Percentiles rank a stretch among this genome's conserved stretches.
phyloP scores from a whole-genome alignment of 2,113 vertebrate species.

The Rutilus rutilus region DNA sequence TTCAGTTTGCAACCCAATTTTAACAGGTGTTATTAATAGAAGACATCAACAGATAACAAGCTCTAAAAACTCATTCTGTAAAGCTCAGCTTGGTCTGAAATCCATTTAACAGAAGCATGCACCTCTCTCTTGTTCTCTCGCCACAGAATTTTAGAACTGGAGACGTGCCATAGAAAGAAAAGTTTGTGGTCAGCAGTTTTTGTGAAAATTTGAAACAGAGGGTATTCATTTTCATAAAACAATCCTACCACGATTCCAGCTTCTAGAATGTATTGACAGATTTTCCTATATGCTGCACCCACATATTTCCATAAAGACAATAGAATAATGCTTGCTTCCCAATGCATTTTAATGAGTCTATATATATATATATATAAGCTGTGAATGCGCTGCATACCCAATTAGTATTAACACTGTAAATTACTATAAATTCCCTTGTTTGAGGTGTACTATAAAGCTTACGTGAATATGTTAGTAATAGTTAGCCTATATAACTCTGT shows the following conservation, averaged over 20 bases:
- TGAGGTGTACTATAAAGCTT: too few relatives aligned
- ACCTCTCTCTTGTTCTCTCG: slow-evolving; percentile 19
- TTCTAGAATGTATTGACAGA: not conserved
- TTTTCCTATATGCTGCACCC: not conserved
- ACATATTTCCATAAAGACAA: slow-evolving; percentile 8
- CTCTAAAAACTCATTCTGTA: slow-evolving; percentile 44
- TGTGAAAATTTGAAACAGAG: slow-evolving; percentile 14
- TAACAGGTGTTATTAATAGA: slow-evolving; percentile 62
- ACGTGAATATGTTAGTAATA: too few relatives aligned
- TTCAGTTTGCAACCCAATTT: slow-evolving; percentile 7
- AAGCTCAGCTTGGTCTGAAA: slow-evolving; percentile 56
- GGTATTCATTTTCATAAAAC: not conserved
- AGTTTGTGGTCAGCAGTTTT: slow-evolving; percentile 44
- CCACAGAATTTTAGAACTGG: slow-evolving; percentile 42
- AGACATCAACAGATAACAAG: slow-evolving; percentile 57
- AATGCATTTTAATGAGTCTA: not conserved
- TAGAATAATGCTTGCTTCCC: not conserved
- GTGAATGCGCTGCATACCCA: too few relatives aligned
- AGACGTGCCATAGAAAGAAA: slow-evolving; percentile 52
- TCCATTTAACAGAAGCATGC: slow-evolving; percentile 49
- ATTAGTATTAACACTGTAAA: too few relatives aligned
- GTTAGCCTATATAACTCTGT: too few relatives aligned
- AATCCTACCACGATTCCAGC: slow-evolving; percentile 2
- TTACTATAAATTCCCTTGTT: too few relatives aligned
- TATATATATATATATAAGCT: too few relatives aligned